phyloP scores from a whole-genome alignment of 2,113 vertebrate genomes.

The Lagopus muta region DNA sequence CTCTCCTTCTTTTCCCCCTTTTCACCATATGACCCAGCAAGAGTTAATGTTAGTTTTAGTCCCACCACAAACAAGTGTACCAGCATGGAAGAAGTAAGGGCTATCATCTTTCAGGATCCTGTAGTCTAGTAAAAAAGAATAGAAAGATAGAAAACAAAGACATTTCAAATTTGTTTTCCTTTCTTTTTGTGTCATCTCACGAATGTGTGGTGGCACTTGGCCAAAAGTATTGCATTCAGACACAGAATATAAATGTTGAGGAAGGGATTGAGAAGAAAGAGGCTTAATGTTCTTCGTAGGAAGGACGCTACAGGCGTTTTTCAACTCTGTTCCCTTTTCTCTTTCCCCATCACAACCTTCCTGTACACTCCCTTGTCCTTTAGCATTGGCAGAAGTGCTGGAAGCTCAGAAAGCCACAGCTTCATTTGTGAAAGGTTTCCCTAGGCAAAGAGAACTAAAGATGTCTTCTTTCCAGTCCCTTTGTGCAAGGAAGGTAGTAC shows the following conservation, averaged over 20 bases:
- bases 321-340: neutral
- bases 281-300: neutral
- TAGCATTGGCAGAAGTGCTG: neutral
- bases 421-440: neutral
- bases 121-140: neutral
- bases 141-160: neutral
- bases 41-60: accelerated
- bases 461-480: neutral
- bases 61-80: neutral
- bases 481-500: neutral
- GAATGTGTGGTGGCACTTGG: neutral
- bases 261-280: neutral
- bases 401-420: neutral
- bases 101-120: neutral
- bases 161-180: neutral
- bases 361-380: neutral
- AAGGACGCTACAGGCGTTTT: neutral
- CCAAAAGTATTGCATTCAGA: neutral
- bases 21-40: neutral
- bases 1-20: neutral
- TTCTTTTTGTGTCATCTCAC: neutral
- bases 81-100: neutral
- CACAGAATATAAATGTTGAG: neutral
- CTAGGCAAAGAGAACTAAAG: neutral
- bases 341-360: accelerated